phyloP scores from a whole-genome alignment of 2,888 invertebrate species.

The Scotopteryx bipunctaria region DNA sequence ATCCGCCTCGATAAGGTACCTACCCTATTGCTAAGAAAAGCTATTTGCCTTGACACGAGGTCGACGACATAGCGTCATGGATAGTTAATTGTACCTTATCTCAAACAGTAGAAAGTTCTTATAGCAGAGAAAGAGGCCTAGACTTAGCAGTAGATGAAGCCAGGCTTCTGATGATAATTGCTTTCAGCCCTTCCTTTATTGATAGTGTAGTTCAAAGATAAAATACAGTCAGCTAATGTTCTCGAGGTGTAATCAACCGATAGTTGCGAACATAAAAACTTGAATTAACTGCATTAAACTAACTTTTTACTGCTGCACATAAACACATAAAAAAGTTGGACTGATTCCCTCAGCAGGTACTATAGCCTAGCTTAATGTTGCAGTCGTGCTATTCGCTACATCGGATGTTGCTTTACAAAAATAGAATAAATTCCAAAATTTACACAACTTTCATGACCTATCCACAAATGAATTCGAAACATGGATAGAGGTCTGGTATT shows the following conservation, averaged over 20 bases:
- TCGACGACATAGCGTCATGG: no score
- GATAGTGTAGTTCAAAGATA: background rate
- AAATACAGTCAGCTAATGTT: conserved; percentile 8
- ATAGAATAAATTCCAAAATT: conserved; percentile 13
- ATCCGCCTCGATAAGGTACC: no score
- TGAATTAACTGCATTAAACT: conserved; percentile 40
- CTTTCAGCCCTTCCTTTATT: no score
- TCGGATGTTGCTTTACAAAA: conserved; percentile 25
- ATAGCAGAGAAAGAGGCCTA: no score
- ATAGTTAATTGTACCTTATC: no score
- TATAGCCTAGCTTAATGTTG: conserved; percentile 30
- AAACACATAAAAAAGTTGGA: conserved; percentile 48
- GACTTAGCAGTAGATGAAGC: no score
- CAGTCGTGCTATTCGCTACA: conserved; percentile 19
- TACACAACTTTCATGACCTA: conserved; percentile 4
- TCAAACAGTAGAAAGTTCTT: no score
- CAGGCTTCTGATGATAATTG: no score
- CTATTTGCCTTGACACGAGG: no score
- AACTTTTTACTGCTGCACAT: conserved; percentile 44
- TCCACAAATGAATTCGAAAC: background rate
- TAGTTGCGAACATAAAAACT: conserved; percentile 44
- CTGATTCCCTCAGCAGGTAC: conserved; percentile 33
- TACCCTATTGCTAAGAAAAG: no score
- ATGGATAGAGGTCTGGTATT: no score
- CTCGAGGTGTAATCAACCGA: conserved; percentile 31